These are phyloP conservation scores for Erebia palarica DNA, from an alignment of 2,888 invertebrate genomes.

Conservation along the genomic window DNA sequence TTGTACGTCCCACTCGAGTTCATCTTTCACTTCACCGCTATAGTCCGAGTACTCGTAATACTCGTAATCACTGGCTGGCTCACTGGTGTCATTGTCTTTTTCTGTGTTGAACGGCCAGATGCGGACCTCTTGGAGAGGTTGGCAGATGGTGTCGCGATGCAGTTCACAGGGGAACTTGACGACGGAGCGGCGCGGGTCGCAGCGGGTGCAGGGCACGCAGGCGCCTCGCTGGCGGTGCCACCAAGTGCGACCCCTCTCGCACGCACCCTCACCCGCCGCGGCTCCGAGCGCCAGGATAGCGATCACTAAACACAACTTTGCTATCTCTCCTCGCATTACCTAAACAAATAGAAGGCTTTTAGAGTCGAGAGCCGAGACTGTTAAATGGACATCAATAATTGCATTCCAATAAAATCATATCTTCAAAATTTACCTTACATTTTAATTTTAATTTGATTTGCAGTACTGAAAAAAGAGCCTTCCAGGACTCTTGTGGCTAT, in stretches of 20 bases:
- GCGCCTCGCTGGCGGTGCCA: conserved; percentile 85
- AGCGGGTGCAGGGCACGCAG: conserved; percentile 88
- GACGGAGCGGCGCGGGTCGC: conserved; percentile 83
- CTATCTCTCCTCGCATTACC: conserved; percentile 77
- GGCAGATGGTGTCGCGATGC: conserved; percentile 89
- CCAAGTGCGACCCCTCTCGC: conserved; percentile 85
- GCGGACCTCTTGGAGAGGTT: conserved; percentile 85
- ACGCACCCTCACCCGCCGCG: conserved; percentile 59
- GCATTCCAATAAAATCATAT: too few species aligned
- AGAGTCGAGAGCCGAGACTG: background rate
- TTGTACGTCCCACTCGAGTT: conserved; percentile 88
- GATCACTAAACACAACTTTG: conserved; percentile 69
- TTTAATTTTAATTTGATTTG: too few species aligned
- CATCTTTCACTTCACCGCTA: conserved; percentile 71
- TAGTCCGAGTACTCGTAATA: conserved; percentile 73
- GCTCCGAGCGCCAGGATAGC: conserved; percentile 66
- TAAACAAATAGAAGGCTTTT: conserved; percentile 44
- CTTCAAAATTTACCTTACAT: too few species aligned
- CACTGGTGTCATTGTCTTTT: conserved; percentile 54
- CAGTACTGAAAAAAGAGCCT: too few species aligned
- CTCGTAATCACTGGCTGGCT: conserved; percentile 65
- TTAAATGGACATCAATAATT: background rate
- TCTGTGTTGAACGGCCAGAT: conserved; percentile 81
- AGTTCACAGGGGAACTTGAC: conserved; percentile 88
- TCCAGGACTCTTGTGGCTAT: too few species aligned